Conservation (phyloP, 2,888 invertebrate genomes). For the Lomographa bimaculata region DNA sequence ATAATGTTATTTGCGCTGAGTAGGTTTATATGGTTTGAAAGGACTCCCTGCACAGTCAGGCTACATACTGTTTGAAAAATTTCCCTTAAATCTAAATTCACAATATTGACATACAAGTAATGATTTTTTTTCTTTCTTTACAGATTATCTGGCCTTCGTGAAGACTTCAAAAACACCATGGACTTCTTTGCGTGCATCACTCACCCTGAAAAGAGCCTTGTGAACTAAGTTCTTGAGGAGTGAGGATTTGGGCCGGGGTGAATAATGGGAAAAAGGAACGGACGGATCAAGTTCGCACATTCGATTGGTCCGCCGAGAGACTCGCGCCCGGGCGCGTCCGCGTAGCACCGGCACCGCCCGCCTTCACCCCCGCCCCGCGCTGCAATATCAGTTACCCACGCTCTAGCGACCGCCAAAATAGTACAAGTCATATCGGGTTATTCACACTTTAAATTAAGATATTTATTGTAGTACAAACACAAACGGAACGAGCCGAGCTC, state of each 20-base stretch:
- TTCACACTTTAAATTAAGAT: constrained; percentile 70
- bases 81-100: no score
- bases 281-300: constrained; percentile 78
- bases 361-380: constrained; percentile 44
- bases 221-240: constrained; percentile 56
- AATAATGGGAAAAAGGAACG: constrained; percentile 82
- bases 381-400: constrained; percentile 78
- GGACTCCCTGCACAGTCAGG: no score
- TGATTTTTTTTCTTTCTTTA: constrained; percentile 50
- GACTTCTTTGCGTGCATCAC: constrained; percentile 41
- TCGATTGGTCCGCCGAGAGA: constrained; percentile 77
- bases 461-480: constrained; percentile 78
- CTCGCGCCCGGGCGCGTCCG: constrained; percentile 58
- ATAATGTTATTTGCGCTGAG: no score
- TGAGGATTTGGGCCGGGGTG: constrained; percentile 63
- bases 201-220: constrained; percentile 42
- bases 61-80: no score
- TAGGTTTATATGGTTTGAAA: no score
- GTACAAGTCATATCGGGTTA: constrained; percentile 82
- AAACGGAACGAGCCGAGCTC: constrained; percentile 48
- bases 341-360: constrained; percentile 57
- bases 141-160: constrained; percentile 45
- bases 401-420: constrained; percentile 80
- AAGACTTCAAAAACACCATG: constrained; percentile 46
- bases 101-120: no score